A percentile compares a stretch with the other conserved stretches of the same genome.
phyloP scores from a whole-genome alignment of 2,113 vertebrate genomes.

The Neolamprologus longior region DNA sequence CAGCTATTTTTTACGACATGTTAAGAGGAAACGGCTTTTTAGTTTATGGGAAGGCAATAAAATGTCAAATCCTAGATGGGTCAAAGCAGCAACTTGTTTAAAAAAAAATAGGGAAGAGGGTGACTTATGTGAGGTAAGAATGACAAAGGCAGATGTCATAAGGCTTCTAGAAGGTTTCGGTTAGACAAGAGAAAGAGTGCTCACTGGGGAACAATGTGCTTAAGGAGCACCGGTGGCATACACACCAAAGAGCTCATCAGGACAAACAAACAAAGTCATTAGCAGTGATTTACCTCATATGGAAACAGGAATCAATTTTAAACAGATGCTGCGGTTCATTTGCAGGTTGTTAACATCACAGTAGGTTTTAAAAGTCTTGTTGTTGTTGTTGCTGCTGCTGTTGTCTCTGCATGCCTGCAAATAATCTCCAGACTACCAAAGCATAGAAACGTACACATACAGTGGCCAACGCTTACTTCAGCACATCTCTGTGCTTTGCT shows the following conservation, averaged over 20 bases:
- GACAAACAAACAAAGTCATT: not conserved
- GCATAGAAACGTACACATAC: not conserved
- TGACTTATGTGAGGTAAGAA: conserved; percentile 13
- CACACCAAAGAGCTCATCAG: not conserved
- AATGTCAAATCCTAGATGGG: conserved; percentile 29
- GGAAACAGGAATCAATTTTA: not conserved
- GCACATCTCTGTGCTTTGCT: conserved; percentile 2
- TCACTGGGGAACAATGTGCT: not conserved
- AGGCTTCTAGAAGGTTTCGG: not conserved
- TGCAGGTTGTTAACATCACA: conserved; percentile 20
- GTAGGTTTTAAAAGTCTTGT: not conserved
- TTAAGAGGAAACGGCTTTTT: conserved; percentile 17
- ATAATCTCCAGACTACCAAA: not conserved
- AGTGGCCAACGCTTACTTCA: not conserved
- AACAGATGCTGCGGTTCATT: conserved; percentile 38
- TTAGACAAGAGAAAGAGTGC: not conserved
- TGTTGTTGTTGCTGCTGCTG: not conserved
- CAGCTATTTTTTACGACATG: conserved; percentile 40
- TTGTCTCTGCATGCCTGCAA: not conserved
- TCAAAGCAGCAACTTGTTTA: conserved; percentile 22
- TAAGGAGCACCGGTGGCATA: not conserved
- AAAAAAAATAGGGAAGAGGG: not conserved
- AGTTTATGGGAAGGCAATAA: conserved; percentile 52
- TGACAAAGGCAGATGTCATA: conserved; percentile 41
- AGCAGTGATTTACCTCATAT: not conserved